Conservation (phyloP, 2,113 vertebrate genomes). For the Arothron firmamentum region DNA sequence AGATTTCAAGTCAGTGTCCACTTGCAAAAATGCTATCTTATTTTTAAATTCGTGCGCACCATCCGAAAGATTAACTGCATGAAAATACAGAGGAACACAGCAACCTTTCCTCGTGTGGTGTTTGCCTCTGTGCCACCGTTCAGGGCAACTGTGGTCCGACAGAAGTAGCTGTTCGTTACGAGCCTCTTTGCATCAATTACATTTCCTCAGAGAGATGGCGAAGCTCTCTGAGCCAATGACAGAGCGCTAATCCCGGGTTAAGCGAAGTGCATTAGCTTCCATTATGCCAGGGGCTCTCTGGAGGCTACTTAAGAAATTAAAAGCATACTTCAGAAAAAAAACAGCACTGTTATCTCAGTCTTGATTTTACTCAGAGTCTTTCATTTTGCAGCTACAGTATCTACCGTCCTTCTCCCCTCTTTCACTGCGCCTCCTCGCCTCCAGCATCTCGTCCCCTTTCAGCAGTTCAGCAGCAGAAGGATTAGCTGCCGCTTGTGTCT, state of each 20-base stretch:
- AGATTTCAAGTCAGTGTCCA: too few species aligned
- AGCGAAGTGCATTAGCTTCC: slow-evolving; percentile 1
- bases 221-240: slow-evolving; percentile 37
- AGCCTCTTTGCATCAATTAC: slow-evolving; percentile 45
- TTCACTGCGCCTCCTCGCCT: slow-evolving; percentile 23
- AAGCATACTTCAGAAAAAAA: slow-evolving; percentile 7
- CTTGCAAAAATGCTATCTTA: too few species aligned
- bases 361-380: slow-evolving; percentile 2
- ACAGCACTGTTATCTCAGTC: slow-evolving; percentile 4
- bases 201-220: slow-evolving; percentile 23
- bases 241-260: slow-evolving; percentile 28
- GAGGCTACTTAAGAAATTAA: slow-evolving; percentile 5
- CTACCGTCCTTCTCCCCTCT: neutral
- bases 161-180: slow-evolving; percentile 19
- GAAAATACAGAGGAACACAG: too few species aligned
- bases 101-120: slow-evolving; percentile 26
- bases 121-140: slow-evolving; percentile 27
- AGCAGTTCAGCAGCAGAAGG: slow-evolving; percentile 51
- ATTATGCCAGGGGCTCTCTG: neutral
- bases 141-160: slow-evolving; percentile 21
- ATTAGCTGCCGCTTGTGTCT: slow-evolving; percentile 55
- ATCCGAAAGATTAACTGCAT: too few species aligned
- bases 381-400: slow-evolving; percentile 13
- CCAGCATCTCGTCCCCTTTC: slow-evolving; percentile 46
- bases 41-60: too few species aligned